Evolutionary conservation across 2,113 vertebrate genomes (phyloP).

Genomic region (Phasianus colchicus): DNA sequence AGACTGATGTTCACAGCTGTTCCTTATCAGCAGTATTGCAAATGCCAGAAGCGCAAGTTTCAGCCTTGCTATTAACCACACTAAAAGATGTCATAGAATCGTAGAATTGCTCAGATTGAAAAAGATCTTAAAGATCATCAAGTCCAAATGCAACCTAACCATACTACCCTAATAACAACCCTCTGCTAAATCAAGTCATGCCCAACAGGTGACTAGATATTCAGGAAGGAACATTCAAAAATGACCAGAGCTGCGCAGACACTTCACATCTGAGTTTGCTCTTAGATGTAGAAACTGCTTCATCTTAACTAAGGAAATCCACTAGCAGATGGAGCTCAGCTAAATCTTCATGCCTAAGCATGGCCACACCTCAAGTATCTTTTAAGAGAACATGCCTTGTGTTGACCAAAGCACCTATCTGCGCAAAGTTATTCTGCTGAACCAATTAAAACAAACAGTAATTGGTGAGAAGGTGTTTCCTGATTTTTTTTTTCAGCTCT

Average conservation of each 20-base stretch:
- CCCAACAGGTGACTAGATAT: background rate
- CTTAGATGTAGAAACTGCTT: background rate
- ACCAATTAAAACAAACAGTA: background rate
- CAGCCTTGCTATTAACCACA: background rate
- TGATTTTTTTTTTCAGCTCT: background rate
- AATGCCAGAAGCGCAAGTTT: background rate
- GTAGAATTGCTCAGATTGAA: too few species aligned
- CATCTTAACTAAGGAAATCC: background rate
- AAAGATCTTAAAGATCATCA: too few species aligned
- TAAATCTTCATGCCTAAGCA: background rate
- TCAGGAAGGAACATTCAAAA: background rate
- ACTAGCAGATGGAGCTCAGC: background rate
- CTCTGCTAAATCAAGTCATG: background rate
- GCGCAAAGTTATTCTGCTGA: background rate
- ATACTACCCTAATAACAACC: too few species aligned
- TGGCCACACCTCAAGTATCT: background rate
- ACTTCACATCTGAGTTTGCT: background rate
- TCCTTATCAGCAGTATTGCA: background rate
- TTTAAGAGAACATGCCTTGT: background rate
- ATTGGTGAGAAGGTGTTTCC: background rate
- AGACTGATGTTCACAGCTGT: background rate
- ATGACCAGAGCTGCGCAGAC: background rate
- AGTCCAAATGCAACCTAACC: too few species aligned
- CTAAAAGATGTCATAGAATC: background rate
- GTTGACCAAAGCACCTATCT: background rate